Base-by-base conservation (phyloP, 2,113 vertebrate genomes). In the Syrmaticus mikado region DNA sequence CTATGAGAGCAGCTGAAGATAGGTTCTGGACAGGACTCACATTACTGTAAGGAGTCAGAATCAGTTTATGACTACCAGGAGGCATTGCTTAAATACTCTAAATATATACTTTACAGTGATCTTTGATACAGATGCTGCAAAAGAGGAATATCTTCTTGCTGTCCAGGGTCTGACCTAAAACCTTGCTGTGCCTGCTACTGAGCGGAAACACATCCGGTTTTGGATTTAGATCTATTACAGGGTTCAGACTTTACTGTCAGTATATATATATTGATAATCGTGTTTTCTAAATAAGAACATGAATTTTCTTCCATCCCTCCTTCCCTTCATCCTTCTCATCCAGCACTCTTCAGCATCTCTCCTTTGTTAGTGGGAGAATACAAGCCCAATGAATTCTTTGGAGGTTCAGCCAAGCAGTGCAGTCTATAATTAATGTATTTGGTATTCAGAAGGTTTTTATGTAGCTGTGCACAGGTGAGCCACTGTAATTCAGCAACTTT, bases 401-500 rank as follows among this genome's bases (percentile, higher is more conserved):
- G 84, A 92, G 71, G n/a, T 66, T 94, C 83, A 92, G 64, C 58
- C 82, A 89, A 94, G 93, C 66, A 93, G 45, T 55, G 48, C 53
- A 86, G 64, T 20, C 64, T 64, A 36, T 95, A 95, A 96, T 95
- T 72, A 95, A 94, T 95, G 43, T 79, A 84, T 72, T 94, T 95
- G 92, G 85, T 96, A 95, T 90, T 95, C 91, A 93, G 87, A 73
- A 86, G 82, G 78, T n/a, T 72, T 92, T 92, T 81, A 89, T 48
- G 57, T 85, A 72, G 65, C 74, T 85, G 62, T 87, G 80, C 81
- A 61, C 79, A 92, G 71, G n/a, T 91, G 74, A 75, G 64, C 68
- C 32, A 7, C 80, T 87, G 85, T 91, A 95, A 93, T 93, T 96
- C 92, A 94, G n/a, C 85, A 93, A 74, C 78, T 91, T 96, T 93